A percentile compares a stretch with the other conserved stretches of the same genome.
These are phyloP conservation scores for Drosophila mulleri DNA, from an alignment of 2,888 invertebrate species.

Conservation along the genomic window DNA sequence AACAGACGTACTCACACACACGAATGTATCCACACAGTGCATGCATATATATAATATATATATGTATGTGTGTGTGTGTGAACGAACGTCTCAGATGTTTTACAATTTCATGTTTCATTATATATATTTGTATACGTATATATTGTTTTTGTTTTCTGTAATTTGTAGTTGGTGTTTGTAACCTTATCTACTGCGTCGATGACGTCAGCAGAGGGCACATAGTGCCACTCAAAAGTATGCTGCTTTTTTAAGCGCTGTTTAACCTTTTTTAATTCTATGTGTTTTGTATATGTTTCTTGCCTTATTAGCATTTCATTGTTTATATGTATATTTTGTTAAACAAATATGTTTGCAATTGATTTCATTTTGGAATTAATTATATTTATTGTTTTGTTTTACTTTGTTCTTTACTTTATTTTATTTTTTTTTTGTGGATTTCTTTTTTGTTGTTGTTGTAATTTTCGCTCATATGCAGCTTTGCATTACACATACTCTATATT, in stretches of 20 bases:
- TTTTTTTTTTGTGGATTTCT: not conserved
- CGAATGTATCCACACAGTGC: constrained; percentile 26
- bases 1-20: constrained; percentile 23
- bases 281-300: constrained; percentile 15
- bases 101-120: constrained; percentile 31
- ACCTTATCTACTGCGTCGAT: constrained; percentile 63
- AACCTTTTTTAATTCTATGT: constrained; percentile 10
- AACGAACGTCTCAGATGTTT: constrained; percentile 17
- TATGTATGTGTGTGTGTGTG: not conserved
- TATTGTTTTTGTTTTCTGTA: constrained; percentile 10
- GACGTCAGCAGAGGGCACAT: constrained; percentile 62
- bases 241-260: constrained; percentile 28
- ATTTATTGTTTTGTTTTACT: constrained; percentile 42
- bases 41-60: not conserved
- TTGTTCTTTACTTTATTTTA: not conserved
- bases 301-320: constrained; percentile 31
- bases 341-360: constrained; percentile 42
- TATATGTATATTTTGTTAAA: constrained; percentile 33
- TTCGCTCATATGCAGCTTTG: constrained; percentile 36
- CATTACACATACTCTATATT: constrained; percentile 32
- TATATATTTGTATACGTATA: constrained; percentile 23
- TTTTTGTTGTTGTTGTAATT: constrained; percentile 2
- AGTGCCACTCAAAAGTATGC: constrained; percentile 63
- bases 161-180: constrained; percentile 53
- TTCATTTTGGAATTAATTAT: constrained; percentile 34